Evolutionary conservation across 2,888 invertebrate species (phyloP), one percentile per base, ranked within the genome.

Genomic region (Cylindroiulus punctatus): DNA sequence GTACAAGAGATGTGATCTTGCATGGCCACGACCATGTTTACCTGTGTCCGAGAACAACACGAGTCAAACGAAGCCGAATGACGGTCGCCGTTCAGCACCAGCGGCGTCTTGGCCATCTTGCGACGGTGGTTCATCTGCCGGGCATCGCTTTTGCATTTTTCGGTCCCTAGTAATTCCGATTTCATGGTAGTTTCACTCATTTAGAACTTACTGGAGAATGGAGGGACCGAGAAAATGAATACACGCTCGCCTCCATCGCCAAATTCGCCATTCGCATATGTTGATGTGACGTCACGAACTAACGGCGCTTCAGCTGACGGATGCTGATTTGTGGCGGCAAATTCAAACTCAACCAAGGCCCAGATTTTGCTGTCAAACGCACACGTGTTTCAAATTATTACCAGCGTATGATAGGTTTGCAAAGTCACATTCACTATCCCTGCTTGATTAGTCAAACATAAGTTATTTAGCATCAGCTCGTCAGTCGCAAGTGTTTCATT

Each of bases 1-100:
- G 88, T 89, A 81, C 88, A 89, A 26, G 88, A 88, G 81, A 88
- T 88, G 86, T 89, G 88, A 87, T 89, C 88, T 76, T 89, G 88
- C 87, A 88, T 88, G 32, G 88, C 88, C 17, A 88, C 88, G 26
- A 88, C 88, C 65, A 89, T 87, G 84, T 84, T 84, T 52, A 84
- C 84, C 52, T 47, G 44, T 2, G 47, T 52, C 40, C 83, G n/a
- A 22, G 83, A 83, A 83, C 82, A 82, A 82, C 83, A 83, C 47
- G 84, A 84, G 57, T 52, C 84, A 57, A 47, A 47, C 32, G 44
- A 22, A 4, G 47, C 36, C 8, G 47, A 47, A 26, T 84, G 40
- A 52, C 26, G 47, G 10, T 65, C 76, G 40, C 84, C 86, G 57
- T 84, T 84, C 26, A 47, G 32, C 22, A 84, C 76, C 47, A 83